Evolutionary conservation across 2,888 invertebrate genomes (phyloP).

Genomic region (Morpho helenor): DNA sequence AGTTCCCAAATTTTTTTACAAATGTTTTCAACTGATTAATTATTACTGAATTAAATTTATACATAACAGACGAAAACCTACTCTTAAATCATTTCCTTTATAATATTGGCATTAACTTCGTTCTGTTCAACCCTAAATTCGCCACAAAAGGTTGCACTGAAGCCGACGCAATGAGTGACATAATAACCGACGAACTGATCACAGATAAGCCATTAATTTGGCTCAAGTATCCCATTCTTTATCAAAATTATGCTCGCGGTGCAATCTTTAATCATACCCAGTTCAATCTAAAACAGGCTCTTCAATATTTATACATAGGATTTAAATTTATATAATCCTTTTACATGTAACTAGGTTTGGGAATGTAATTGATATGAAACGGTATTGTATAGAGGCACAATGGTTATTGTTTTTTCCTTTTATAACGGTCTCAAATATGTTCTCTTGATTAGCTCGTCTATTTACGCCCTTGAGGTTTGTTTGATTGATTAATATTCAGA

Average conservation of each 20-base stretch:
- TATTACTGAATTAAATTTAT: too few relatives aligned
- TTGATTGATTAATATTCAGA: slow-evolving; percentile 48
- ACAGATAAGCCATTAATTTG: slow-evolving; percentile 74
- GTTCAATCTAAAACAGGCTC: slow-evolving; percentile 13
- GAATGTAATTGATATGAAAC: slow-evolving; percentile 57
- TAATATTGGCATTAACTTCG: neutral
- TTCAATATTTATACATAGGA: slow-evolving; percentile 14
- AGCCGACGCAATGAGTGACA: slow-evolving; percentile 66
- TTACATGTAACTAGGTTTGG: slow-evolving; percentile 12
- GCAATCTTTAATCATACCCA: slow-evolving; percentile 31
- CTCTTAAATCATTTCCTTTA: too few relatives aligned
- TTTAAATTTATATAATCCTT: slow-evolving; percentile 20
- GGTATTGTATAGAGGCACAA: slow-evolving; percentile 57
- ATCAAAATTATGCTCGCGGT: slow-evolving; percentile 44
- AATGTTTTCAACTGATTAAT: too few relatives aligned
- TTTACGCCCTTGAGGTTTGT: slow-evolving; percentile 38
- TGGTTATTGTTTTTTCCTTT: slow-evolving; percentile 55
- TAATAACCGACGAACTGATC: slow-evolving; percentile 67
- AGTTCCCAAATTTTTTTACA: too few relatives aligned
- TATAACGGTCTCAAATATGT: slow-evolving; percentile 42
- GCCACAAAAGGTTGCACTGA: slow-evolving; percentile 46
- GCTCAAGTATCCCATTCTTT: slow-evolving; percentile 65
- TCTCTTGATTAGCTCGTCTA: slow-evolving; percentile 48
- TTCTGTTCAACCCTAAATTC: slow-evolving; percentile 45
- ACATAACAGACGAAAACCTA: too few relatives aligned